Base-by-base conservation (phyloP, 2,888 invertebrate genomes). In the Neocrepidodera transversa region DNA sequence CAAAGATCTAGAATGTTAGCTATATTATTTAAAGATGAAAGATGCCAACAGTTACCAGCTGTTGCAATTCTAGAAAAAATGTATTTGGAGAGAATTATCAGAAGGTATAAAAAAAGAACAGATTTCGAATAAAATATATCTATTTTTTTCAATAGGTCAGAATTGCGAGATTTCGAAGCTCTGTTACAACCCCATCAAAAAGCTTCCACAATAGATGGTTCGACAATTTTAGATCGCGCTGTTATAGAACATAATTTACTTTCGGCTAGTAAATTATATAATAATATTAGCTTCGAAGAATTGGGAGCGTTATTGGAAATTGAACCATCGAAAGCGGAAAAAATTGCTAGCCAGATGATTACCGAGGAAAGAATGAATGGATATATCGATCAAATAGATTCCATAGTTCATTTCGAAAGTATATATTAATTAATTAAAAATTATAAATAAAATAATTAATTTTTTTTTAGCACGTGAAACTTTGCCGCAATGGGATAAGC, bases 311-410 rank as follows among this genome's bases (percentile, higher is more conserved):
- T 98, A 60, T 53, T 98, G 30, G 97, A 97, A 82, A 97, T 97
- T 61, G 89, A 92, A 55, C 91, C 95, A 0, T 83, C 85, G 0
- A 91, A 95, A 82, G 97, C 98, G 1, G 98, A 99, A 80, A 93
- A 95, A 78, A 97, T 98, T 78, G 98, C 98, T 36, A 95, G 95
- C 68, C 97, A 97, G 80, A 98, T 99, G 98, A 98, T 99, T 70
- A 95, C 96, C 17, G 97, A 98, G 80, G 90, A 89, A n/a, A 86
- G 98, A 64, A 95, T 99, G 94, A 92, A 93, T 78, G 99, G 98
- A 1, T 92, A 93, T 77, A 97, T 99, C 70, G 98, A 99, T 82
- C 98, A 99, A 82, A 96, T 98, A 71, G 95, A 95, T 79, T 93
- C 94, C 0, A 93, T 95, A 72, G 95, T 99, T 38, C 95, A 97